Conservation (phyloP, 2,797 vertebrate species). For the Thunnus albacares region DNA sequence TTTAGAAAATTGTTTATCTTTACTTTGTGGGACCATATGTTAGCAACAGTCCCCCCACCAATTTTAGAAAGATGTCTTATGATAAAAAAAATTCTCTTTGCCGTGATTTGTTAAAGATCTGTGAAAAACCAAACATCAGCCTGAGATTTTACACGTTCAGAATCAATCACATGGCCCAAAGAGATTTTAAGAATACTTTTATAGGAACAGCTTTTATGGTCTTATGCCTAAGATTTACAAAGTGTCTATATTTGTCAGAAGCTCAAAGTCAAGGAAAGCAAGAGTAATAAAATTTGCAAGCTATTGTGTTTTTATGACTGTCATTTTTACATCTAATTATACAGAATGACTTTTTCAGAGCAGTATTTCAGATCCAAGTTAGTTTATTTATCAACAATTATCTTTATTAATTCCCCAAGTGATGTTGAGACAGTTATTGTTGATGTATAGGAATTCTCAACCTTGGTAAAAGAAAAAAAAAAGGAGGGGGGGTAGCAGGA, state of each 20-base stretch:
- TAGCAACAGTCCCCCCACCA: conserved; percentile 1
- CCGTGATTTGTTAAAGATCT: conserved; percentile 31
- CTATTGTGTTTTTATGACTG: conserved; percentile 59
- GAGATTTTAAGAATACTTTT: conserved; percentile 34
- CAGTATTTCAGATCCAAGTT: conserved; percentile 55
- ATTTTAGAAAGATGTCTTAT: conserved; percentile 23
- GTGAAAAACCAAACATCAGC: conserved; percentile 30
- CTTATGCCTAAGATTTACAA: conserved; percentile 61
- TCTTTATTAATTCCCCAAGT: conserved; percentile 62
- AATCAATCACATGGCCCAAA: conserved; percentile 25
- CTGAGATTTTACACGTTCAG: conserved; percentile 29
- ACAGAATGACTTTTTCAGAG: conserved; percentile 42
- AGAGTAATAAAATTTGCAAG: conserved; percentile 60
- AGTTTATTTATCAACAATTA: conserved; percentile 42
- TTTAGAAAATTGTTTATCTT: conserved; percentile 54
- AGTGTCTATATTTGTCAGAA: conserved; percentile 51
- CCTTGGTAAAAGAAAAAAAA: conserved; percentile 11
- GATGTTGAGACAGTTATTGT: conserved; percentile 46
- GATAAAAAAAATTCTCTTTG: neutral
- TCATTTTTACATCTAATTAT: conserved; percentile 69
- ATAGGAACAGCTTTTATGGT: conserved; percentile 52
- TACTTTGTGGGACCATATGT: conserved; percentile 30
- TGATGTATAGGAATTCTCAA: conserved; percentile 51
- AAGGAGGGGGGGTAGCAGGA: neutral
- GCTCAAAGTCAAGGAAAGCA: conserved; percentile 56